Base-by-base conservation (phyloP, 2,888 invertebrate genomes). In the Nymphalis c-album region DNA sequence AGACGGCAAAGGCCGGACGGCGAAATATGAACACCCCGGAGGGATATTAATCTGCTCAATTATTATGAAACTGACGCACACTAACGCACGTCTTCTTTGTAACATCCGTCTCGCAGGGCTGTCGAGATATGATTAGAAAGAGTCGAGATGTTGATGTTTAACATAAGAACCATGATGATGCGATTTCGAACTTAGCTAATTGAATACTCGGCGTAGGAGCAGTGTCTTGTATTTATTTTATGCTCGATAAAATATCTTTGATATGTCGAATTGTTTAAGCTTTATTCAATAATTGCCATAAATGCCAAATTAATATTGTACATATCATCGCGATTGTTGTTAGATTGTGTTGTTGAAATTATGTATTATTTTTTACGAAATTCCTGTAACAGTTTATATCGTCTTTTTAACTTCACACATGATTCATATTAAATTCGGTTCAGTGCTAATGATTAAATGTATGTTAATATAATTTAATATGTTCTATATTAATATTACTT, bases 11-110 rank as follows among this genome's bases (percentile, higher is more conserved):
- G 79, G 79, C 77, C 80, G 82, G 84, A 84, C 87, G 82, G 86
- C 85, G 87, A 88, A 90, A 90, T 90, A 89, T 87, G 88, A 88
- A 85, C 85, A 86, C 85, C 83, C 85, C 80, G 77, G 73, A 77
- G 83, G 40, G 84, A 83, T 86, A 90, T 91, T 89, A 90, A 91
- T 91, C 89, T 87, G 82, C 77, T 86, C 85, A 91, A 90, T 91
- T 88, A 91, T 90, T 88, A 86, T 83, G 87, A 90, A 87, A 88
- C 84, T 84, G 85, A 85, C 86, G 85, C 85, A 84, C 84, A 81
- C 82, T 75, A 75, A 81, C 84, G 82, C 78, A 77, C 82, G 82
- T 85, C 85, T 84, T 85, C 83, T 87, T 86, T 86, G 87, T 84
- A 85, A 80, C 85, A 87, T 91, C 90, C 90, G 90, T 75, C 84